Conservation (phyloP, 2,888 invertebrate genomes). For the Andrena camellia region DNA sequence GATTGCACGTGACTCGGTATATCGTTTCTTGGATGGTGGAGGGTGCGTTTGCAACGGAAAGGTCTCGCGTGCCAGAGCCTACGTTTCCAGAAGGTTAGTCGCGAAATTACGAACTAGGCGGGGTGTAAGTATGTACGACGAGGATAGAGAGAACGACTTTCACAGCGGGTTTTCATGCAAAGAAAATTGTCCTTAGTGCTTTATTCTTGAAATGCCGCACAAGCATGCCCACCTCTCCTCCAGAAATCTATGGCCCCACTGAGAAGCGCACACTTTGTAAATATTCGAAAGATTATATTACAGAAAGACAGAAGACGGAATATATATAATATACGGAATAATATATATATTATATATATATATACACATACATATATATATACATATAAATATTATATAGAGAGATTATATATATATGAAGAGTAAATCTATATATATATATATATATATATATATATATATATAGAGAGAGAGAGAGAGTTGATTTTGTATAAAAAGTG, state of each 20-base stretch:
- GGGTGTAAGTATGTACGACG: constrained; percentile 39
- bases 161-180: constrained; percentile 13
- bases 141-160: constrained; percentile 13
- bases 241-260: constrained; percentile 39
- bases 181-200: constrained; percentile 46
- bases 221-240: constrained; percentile 48
- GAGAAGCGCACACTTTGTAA: constrained; percentile 75
- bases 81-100: constrained; percentile 40
- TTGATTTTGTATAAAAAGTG: constrained; percentile 79
- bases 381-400: constrained; percentile 53
- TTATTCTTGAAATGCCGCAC: constrained; percentile 55
- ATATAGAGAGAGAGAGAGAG: constrained; percentile 56
- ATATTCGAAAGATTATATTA: constrained; percentile 75
- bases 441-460: constrained; percentile 65
- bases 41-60: constrained; percentile 48
- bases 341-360: constrained; percentile 65
- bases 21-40: constrained; percentile 45
- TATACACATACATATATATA: constrained; percentile 62
- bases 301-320: constrained; percentile 64
- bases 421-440: constrained; percentile 61
- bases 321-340: too few species aligned
- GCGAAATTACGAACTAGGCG: constrained; percentile 35
- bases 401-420: constrained; percentile 61
- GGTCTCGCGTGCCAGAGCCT: constrained; percentile 64
- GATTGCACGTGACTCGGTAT: constrained; percentile 46